Percentiles rank a stretch among this genome's conserved stretches.
These are phyloP conservation scores for Pristiophorus japonicus DNA, from an alignment of 2,113 vertebrate genomes.

Conservation along the genomic window DNA sequence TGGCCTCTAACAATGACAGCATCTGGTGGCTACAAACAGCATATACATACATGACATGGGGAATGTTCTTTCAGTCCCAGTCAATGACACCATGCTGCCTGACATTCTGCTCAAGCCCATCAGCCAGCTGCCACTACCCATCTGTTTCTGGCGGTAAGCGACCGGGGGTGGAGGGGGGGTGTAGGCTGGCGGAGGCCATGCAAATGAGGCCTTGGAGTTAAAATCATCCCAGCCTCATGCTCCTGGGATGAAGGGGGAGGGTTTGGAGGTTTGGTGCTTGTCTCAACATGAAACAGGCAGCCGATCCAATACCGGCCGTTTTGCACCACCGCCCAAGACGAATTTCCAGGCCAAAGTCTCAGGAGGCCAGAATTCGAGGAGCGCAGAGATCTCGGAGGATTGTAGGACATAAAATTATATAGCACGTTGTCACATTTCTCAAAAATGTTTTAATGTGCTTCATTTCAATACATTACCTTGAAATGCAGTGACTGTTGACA, in stretches of 20 bases:
- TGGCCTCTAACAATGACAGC: too few species aligned
- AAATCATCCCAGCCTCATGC: background rate
- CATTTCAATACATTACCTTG: background rate
- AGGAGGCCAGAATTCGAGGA: background rate
- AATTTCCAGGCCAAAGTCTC: too few species aligned
- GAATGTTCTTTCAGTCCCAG: background rate
- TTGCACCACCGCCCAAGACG: too few species aligned
- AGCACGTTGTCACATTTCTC: background rate
- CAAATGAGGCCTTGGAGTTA: background rate
- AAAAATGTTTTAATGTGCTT: background rate
- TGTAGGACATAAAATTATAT: background rate
- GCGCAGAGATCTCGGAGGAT: background rate
- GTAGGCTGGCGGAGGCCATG: background rate
- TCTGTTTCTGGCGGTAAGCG: background rate
- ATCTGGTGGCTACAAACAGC: too few species aligned
- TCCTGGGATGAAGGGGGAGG: background rate
- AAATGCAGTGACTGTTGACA: background rate
- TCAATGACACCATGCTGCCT: background rate
- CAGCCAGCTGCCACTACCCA: background rate
- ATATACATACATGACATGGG: too few species aligned
- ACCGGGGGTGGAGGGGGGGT: background rate
- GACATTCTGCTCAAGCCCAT: background rate
- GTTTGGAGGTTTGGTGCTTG: background rate
- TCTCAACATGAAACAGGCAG: background rate
- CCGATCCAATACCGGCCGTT: too few species aligned